These are phyloP conservation scores for Gallinago stenura DNA, from an alignment of 2,797 vertebrate genomes.

Conservation along the genomic window DNA sequence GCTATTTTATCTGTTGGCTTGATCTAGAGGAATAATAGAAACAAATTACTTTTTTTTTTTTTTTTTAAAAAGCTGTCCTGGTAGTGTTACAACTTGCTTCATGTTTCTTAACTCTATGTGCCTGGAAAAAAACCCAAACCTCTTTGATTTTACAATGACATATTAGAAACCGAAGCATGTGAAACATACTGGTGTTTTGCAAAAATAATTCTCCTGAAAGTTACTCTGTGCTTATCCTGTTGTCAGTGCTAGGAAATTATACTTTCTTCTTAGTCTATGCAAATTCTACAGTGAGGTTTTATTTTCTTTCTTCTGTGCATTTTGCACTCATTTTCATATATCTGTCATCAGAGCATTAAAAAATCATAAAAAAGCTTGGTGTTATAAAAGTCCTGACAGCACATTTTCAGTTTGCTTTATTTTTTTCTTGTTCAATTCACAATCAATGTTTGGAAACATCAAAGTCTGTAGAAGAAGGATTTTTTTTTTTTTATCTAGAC, in stretches of 20 bases:
- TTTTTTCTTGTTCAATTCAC: constrained; percentile 48
- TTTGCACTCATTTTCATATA: constrained; percentile 68
- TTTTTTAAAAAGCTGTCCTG: neutral
- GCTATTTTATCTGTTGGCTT: neutral
- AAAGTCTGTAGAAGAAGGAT: constrained; percentile 25
- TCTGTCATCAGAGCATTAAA: constrained; percentile 72
- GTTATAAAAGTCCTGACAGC: constrained; percentile 58
- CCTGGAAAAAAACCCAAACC: neutral
- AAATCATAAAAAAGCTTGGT: constrained; percentile 69
- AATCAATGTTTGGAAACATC: constrained; percentile 61
- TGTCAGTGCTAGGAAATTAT: constrained; percentile 21
- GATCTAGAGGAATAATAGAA: neutral
- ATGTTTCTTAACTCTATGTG: neutral
- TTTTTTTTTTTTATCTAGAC: neutral
- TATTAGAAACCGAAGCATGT: constrained; percentile 62
- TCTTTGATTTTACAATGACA: constrained; percentile 72
- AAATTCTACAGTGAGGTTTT: constrained; percentile 54
- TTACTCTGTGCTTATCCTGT: constrained; percentile 18
- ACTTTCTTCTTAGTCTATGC: constrained; percentile 37
- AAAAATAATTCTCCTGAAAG: constrained; percentile 73
- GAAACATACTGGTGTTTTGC: constrained; percentile 72
- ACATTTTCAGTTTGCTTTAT: constrained; percentile 42
- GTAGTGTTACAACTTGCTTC: neutral
- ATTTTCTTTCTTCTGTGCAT: constrained; percentile 51
- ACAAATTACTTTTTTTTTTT: neutral